These are phyloP conservation scores for Ditula angustiorana DNA, from an alignment of 2,888 invertebrate genomes.

Conservation along the genomic window DNA sequence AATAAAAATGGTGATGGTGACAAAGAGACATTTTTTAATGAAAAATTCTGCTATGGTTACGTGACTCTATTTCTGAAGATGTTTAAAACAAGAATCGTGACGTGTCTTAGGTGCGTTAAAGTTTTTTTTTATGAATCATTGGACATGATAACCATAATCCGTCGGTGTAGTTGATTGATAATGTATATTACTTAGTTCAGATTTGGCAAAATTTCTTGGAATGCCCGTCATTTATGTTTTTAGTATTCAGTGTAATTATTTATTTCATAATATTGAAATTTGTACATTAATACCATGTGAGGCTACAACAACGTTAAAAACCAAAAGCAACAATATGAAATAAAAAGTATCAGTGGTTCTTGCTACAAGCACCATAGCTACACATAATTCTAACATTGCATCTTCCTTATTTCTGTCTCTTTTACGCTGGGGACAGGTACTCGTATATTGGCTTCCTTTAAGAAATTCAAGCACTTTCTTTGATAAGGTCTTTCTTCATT, in stretches of 20 bases:
- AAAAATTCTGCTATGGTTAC: neutral
- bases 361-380: no score
- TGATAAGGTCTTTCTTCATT: conserved; percentile 60
- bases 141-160: neutral
- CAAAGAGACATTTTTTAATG: no score
- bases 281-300: no score
- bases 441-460: conserved; percentile 42
- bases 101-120: neutral
- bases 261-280: no score
- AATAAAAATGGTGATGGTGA: no score
- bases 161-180: neutral
- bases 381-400: neutral
- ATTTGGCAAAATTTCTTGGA: neutral
- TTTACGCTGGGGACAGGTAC: conserved; percentile 22
- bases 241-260: no score
- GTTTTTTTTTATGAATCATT: conserved; percentile 2
- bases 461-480: conserved; percentile 51
- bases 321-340: no score
- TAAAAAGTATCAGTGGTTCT: no score
- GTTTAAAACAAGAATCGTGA: neutral
- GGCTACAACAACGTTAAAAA: no score
- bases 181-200: neutral
- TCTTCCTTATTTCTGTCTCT: neutral
- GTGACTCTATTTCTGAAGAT: neutral
- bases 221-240: neutral